A percentile compares a stretch with the other conserved stretches of the same genome.
These are phyloP conservation scores for Nothocercus julius DNA, from an alignment of 2,113 vertebrate genomes.

Conservation along the genomic window DNA sequence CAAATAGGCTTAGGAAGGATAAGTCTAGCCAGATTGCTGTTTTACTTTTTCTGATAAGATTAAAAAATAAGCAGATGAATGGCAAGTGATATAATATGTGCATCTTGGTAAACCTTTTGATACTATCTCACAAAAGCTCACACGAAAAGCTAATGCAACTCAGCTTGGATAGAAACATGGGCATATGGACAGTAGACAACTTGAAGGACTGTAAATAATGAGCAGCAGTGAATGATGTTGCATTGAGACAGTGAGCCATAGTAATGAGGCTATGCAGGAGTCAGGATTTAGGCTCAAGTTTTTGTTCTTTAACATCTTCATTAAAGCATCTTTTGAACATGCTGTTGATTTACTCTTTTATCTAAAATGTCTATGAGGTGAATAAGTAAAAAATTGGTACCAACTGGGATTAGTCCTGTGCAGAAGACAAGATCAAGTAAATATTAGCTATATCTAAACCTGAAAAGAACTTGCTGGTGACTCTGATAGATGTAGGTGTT, in stretches of 20 bases:
- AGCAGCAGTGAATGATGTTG: neutral
- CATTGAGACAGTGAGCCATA: neutral
- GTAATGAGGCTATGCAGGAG: slow-evolving; percentile 24
- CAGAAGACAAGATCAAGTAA: neutral
- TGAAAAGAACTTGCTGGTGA: neutral
- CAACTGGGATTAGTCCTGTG: neutral
- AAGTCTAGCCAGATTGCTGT: slow-evolving; percentile 52
- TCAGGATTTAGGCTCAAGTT: neutral
- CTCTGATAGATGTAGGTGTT: neutral
- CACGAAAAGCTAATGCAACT: neutral
- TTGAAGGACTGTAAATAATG: slow-evolving; percentile 33
- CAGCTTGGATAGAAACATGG: neutral
- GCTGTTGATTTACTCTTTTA: neutral
- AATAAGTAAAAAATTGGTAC: neutral
- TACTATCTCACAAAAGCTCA: neutral
- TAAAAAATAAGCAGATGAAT: slow-evolving; percentile 64
- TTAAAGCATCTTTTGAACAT: slow-evolving; percentile 6
- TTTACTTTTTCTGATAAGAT: slow-evolving; percentile 61
- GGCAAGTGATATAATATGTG: slow-evolving; percentile 23
- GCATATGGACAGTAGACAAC: neutral
- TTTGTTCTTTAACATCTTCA: slow-evolving; percentile 31
- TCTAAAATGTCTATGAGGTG: neutral
- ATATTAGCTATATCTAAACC: neutral
- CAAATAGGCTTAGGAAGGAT: slow-evolving; percentile 57
- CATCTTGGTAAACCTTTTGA: slow-evolving; percentile 36